Conservation (phyloP, 2,797 vertebrate genomes). For the Pantherophis alleghaniensis region DNA sequence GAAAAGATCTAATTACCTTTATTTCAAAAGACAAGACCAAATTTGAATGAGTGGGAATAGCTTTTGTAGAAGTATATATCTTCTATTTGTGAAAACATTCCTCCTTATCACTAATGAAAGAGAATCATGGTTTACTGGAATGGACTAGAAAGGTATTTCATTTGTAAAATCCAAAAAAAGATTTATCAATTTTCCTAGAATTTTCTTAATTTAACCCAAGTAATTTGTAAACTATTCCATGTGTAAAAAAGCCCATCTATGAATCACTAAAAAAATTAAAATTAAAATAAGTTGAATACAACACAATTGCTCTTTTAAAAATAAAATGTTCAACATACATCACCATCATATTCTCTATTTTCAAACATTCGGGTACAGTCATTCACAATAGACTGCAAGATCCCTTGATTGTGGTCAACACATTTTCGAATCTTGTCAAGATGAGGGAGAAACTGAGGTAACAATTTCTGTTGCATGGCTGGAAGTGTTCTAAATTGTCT, state of each 20-base stretch:
- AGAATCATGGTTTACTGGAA: slow-evolving; percentile 41
- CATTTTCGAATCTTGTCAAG: slow-evolving; percentile 86
- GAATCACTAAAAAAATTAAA: neutral
- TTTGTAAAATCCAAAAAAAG: slow-evolving; percentile 38
- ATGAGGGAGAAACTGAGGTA: slow-evolving; percentile 87
- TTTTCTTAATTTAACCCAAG: neutral
- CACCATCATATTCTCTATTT: slow-evolving; percentile 93
- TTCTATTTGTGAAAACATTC: neutral
- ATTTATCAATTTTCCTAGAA: slow-evolving; percentile 45
- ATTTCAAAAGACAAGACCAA: neutral
- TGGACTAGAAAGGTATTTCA: slow-evolving; percentile 24
- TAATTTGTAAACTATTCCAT: neutral
- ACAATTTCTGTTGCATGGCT: slow-evolving; percentile 82
- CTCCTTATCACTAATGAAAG: slow-evolving; percentile 28
- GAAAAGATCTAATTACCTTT: neutral
- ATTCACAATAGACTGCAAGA: slow-evolving; percentile 89
- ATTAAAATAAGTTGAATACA: fast-evolving
- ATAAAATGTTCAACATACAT: slow-evolving; percentile 75
- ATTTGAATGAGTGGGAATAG: neutral
- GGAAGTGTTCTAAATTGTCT: slow-evolving; percentile 89
- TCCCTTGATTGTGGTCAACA: slow-evolving; percentile 92
- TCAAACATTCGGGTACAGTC: slow-evolving; percentile 97
- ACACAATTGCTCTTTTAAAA: neutral
- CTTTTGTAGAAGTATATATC: neutral
- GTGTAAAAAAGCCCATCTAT: neutral